phyloP scores from a whole-genome alignment of 2,888 invertebrate genomes.

The Coenonympha glycerion region DNA sequence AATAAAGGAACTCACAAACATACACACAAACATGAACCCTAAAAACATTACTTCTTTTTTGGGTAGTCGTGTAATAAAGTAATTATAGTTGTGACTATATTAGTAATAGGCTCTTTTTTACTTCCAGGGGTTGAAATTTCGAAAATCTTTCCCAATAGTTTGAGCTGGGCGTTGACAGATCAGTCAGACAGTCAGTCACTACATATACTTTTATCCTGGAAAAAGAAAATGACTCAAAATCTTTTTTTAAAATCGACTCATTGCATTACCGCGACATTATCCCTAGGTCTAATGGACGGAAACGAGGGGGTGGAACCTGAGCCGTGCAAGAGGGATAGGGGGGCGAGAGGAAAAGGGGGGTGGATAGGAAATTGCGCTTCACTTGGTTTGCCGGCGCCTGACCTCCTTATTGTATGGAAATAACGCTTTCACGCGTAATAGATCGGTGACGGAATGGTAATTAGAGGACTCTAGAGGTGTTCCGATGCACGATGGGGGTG shows the following conservation, averaged over 20 bases:
- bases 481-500: not conserved
- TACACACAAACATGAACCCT: too few species aligned
- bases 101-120: too few species aligned
- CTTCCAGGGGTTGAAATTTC: too few species aligned
- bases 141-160: too few species aligned
- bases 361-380: slow-evolving; percentile 39
- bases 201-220: not conserved
- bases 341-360: slow-evolving; percentile 12
- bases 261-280: slow-evolving; percentile 12
- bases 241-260: not conserved
- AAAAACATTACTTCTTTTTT: too few species aligned
- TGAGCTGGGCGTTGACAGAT: too few species aligned
- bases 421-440: slow-evolving; percentile 21
- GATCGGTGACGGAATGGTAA: slow-evolving; percentile 19
- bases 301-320: slow-evolving; percentile 13
- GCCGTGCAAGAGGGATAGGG: slow-evolving; percentile 9
- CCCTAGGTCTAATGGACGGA: slow-evolving; percentile 32
- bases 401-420: slow-evolving; percentile 39
- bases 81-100: too few species aligned
- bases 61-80: too few species aligned
- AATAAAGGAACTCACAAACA: too few species aligned
- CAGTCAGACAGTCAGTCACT: not conserved
- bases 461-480: not conserved
- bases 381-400: slow-evolving; percentile 30
- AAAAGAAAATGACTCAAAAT: not conserved